Conservation (phyloP, 2,113 vertebrate species). For the Meles meles region DNA sequence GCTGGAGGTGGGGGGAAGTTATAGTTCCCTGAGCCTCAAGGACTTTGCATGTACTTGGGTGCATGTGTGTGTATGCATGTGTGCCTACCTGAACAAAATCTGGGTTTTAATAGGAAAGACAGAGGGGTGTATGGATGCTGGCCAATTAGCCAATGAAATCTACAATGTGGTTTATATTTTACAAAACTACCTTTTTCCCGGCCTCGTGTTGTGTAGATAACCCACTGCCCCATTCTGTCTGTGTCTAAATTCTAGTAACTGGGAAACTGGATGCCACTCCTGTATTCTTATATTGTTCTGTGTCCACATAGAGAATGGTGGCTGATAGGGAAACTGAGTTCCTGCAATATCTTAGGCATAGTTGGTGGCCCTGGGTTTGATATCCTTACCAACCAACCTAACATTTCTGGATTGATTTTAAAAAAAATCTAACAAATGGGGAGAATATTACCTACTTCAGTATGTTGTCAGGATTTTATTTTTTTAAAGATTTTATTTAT, state of each 20-base stretch:
- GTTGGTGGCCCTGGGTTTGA: background rate
- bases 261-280: background rate
- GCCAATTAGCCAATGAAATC: background rate
- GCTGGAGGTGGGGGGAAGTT: background rate
- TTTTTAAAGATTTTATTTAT: too few species aligned
- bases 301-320: background rate
- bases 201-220: background rate
- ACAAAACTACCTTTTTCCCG: background rate
- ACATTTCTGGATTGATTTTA: background rate
- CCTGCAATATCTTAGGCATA: background rate
- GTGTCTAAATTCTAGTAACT: background rate
- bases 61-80: background rate
- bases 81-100: background rate
- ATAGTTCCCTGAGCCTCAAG: background rate
- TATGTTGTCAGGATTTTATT: background rate
- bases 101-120: background rate
- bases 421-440: background rate
- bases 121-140: background rate
- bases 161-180: background rate
- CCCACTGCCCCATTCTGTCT: background rate
- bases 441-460: background rate
- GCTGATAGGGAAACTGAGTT: background rate
- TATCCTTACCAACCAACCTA: background rate
- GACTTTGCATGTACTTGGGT: background rate
- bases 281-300: background rate